These are phyloP conservation scores for Spinibarbus caldwelli DNA, from an alignment of 2,797 vertebrate genomes.

Conservation along the genomic window DNA sequence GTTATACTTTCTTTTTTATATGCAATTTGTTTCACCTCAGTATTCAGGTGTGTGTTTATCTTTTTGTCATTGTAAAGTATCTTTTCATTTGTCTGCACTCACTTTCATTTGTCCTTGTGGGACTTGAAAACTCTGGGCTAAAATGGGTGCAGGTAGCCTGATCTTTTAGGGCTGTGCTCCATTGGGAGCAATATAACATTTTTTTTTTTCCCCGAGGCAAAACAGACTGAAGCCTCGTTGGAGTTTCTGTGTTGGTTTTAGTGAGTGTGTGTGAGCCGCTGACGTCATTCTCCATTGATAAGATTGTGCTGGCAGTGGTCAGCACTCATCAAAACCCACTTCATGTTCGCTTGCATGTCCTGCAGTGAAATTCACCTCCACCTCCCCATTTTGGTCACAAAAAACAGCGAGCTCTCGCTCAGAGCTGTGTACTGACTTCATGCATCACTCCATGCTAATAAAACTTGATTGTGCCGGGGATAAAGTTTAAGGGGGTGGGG, in stretches of 20 bases:
- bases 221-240: neutral
- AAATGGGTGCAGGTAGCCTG: neutral
- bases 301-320: slow-evolving; percentile 45
- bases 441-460: slow-evolving; percentile 70
- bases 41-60: neutral
- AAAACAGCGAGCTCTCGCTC: slow-evolving; percentile 57
- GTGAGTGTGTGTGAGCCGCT: slow-evolving; percentile 41
- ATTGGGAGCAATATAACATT: neutral
- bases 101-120: neutral
- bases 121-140: neutral
- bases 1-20: neutral
- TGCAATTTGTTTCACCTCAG: neutral
- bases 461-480: slow-evolving; percentile 67
- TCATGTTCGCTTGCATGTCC: slow-evolving; percentile 2
- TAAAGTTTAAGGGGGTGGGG: slow-evolving; percentile 63
- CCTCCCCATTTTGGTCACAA: neutral
- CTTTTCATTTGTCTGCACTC: neutral
- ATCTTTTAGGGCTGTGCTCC: slow-evolving; percentile 11
- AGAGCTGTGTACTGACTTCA: slow-evolving; percentile 61
- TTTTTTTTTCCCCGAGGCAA: neutral
- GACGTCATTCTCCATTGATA: slow-evolving; percentile 52
- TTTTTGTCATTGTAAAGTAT: neutral
- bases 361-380: slow-evolving; percentile 4
- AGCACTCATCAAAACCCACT: slow-evolving; percentile 41
- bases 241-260: slow-evolving; percentile 39